Evolutionary conservation across 64 coral and sea anemone species (phyloP).

Genomic region (Hydrozoanthus tunicans): DNA sequence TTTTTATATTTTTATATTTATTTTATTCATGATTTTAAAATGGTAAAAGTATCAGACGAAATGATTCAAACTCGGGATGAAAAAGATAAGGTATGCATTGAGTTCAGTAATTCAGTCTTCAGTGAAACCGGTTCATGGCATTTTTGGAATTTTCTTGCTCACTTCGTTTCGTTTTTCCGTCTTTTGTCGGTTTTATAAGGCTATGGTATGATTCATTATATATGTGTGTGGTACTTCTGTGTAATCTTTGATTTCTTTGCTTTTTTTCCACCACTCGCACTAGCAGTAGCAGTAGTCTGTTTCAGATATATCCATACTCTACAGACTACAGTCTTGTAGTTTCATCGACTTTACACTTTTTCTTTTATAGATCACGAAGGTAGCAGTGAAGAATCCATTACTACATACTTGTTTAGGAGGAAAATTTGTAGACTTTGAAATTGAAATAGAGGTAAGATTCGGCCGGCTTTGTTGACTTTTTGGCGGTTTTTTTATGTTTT

Average conservation of each 20-base stretch:
- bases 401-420: conserved; percentile 65
- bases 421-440: conserved; percentile 95
- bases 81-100: not conserved
- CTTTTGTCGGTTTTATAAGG: too few relatives aligned
- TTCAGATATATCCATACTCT: not conserved
- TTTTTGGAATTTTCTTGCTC: not conserved
- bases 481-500: not conserved
- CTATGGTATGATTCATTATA: too few relatives aligned
- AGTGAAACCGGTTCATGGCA: not conserved
- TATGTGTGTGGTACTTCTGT: too few relatives aligned
- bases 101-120: not conserved
- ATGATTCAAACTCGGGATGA: conserved; percentile 36
- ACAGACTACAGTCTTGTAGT: not conserved
- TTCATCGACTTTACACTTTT: not conserved
- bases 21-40: not conserved
- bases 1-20: not conserved
- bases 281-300: too few relatives aligned
- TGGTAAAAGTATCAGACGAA: conserved; percentile 5
- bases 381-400: conserved; percentile 75
- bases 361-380: conserved; percentile 48
- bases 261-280: too few relatives aligned
- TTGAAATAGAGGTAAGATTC: conserved; percentile 79
- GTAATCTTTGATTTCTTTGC: too few relatives aligned
- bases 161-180: too few relatives aligned
- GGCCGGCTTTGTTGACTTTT: too few relatives aligned